Base-by-base conservation (phyloP, 92 coral and sea anemone genomes). In the Porites lobata region DNA sequence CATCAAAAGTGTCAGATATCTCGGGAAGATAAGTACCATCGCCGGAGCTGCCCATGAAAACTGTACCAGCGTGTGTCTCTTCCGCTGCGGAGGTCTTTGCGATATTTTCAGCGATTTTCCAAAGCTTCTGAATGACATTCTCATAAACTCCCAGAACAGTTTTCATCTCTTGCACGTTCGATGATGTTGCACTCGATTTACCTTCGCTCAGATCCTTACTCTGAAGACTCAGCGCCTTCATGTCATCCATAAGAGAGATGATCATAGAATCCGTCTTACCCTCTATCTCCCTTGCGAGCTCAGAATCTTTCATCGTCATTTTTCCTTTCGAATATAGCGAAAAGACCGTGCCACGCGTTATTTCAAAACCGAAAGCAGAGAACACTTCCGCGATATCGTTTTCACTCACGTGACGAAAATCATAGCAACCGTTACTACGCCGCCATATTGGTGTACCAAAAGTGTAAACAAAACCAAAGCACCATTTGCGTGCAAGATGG, bases 271-370 rank as follows among this genome's bases (percentile, higher is more conserved):
- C 91, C 52, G 91, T 87, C 50, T 4, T 5, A 1, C 19, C 68
- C 19, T 87, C 86, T 74, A 87, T 13, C 75, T 80, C 51, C 62
- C 80, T 70, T 38, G 86, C 91, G 53, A 1, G 0, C 20, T 71
- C 86, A 4, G 91, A 79, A 80, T 72, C 91, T 80, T 87, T 87
- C 91, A 87, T 87, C 21, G 91, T 87, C 91, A 87, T 87, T 32
- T 72, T 87, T 24, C 26, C 26, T 24, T 24, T 24, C 26, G 26
- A 24, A 0, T 24, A 24, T 24, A 24, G 26, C 26, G 26, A 24
- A 24, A 24, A 24, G 26, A 24, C 26, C 26, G 26, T 24, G 26
- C 26, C 26, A 24, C 26, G 1, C 26, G 0, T 24, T 24, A 24
- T 24, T 24, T 24, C 26, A 24, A 24, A 24, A 24, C 0, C 26